Conservation (phyloP, 2,113 vertebrate genomes). For the Rutilus rutilus region DNA sequence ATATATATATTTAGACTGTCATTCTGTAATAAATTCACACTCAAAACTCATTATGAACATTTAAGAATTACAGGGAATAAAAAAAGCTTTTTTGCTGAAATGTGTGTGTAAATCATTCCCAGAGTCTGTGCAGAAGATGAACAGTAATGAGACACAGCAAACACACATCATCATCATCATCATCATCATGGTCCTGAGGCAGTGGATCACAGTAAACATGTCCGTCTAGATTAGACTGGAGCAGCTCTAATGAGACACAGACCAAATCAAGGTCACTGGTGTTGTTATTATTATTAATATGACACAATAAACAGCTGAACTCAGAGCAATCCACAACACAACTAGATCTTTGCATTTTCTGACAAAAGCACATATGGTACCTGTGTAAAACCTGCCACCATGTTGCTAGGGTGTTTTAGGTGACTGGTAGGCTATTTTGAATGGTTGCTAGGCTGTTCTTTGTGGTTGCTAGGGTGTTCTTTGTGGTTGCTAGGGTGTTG, state of each 20-base stretch:
- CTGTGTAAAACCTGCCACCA: too few relatives aligned
- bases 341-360: too few relatives aligned
- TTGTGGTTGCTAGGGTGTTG: too few relatives aligned
- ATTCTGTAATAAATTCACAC: neutral
- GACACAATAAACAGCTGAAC: too few relatives aligned
- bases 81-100: neutral
- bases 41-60: neutral
- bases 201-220: constrained; percentile 41
- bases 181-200: constrained; percentile 3
- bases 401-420: too few relatives aligned
- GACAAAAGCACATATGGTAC: too few relatives aligned
- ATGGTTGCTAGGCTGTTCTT: too few relatives aligned
- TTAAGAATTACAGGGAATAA: neutral
- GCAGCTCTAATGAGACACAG: constrained; percentile 1
- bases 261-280: neutral
- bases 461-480: too few relatives aligned
- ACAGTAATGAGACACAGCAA: neutral
- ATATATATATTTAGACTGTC: neutral
- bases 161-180: neutral
- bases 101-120: neutral
- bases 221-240: constrained; percentile 8
- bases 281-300: too few relatives aligned
- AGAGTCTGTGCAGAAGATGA: neutral
- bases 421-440: too few relatives aligned
- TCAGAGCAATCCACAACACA: too few relatives aligned